Evolutionary conservation across 1,140 invertebrate genomes (phyloP).

Genomic region (Bombus difficillimus): DNA sequence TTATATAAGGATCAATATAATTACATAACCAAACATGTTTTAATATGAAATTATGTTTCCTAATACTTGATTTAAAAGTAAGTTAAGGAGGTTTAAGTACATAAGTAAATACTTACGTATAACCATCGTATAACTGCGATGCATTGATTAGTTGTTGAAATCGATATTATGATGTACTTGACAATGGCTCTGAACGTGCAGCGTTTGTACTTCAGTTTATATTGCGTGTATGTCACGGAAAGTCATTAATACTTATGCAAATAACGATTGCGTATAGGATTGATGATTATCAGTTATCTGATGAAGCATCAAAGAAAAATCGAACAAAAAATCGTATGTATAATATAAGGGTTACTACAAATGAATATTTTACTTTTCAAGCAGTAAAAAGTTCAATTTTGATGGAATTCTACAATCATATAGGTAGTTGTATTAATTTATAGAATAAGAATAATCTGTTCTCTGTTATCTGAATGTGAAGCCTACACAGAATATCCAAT

Average conservation of each 20-base stretch:
- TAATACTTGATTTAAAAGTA: background rate
- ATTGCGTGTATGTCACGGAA: background rate
- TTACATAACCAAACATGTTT: background rate
- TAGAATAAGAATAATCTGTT: background rate
- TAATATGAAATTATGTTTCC: background rate
- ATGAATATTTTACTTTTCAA: background rate
- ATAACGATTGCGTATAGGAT: background rate
- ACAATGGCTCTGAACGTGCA: slow-evolving; percentile 57
- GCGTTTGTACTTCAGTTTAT: background rate
- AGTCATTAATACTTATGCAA: background rate
- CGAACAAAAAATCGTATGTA: background rate
- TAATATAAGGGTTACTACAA: background rate
- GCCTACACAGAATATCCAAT: background rate
- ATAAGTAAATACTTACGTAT: background rate
- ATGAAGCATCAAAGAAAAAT: background rate
- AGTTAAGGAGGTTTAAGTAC: background rate
- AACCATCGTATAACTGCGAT: background rate
- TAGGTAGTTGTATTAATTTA: background rate
- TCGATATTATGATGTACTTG: slow-evolving; percentile 51
- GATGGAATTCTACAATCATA: background rate
- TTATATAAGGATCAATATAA: background rate
- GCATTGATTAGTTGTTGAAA: background rate
- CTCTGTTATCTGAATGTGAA: background rate
- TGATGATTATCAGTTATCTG: background rate
- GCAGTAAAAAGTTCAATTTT: background rate